Base-by-base conservation (phyloP, 2,113 vertebrate genomes). In the Neotoma lepida region DNA sequence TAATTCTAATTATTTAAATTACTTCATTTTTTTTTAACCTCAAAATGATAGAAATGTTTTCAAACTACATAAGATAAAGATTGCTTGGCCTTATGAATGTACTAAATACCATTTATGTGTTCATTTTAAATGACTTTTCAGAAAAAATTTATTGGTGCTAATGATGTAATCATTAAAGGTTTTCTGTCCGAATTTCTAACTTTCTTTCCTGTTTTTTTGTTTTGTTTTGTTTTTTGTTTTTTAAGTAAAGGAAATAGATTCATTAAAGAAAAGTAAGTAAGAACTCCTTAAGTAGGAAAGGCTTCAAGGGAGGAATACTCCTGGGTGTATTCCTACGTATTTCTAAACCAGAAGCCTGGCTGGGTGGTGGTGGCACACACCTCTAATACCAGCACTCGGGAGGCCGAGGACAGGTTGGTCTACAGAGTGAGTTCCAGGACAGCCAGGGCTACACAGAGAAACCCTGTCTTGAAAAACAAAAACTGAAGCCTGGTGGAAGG, bases 1-100 rank as follows among this genome's bases (percentile, higher is more conserved):
- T 39, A 56, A 56, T 39, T 58, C 54, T 39, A 81, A 81, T 81
- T 20, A 49, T 94, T 90, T 95, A 78, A 90, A 68, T 15, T 0
- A 49, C 35, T 49, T 84, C 84, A 61, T 54, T 77, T 15, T 70
- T 84, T 87, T 66, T 94, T 88, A 68, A 88, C 58, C 94, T 77
- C 81, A 86, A 71, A 86, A 66, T 74, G 49, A 80, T 3, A 22
- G 30, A 81, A 90, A 70, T 71, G 20, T 86, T 89, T 81, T 96
- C 41, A 20, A 93, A 84, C 86, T 77, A 94, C 15, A 17, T 35
- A 89, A 44, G 3, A 58, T 87, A 7, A 33, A 90, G 46, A 35
- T 33, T 91, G 85, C 22, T 74, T 49, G 68, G 82, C 66, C 93
- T 3, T 58, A 56, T 54, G 15, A 96, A 88, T 46, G 22, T 64